Base-by-base conservation (phyloP, 1,140 invertebrate species). In the Cotesia chilonis region DNA sequence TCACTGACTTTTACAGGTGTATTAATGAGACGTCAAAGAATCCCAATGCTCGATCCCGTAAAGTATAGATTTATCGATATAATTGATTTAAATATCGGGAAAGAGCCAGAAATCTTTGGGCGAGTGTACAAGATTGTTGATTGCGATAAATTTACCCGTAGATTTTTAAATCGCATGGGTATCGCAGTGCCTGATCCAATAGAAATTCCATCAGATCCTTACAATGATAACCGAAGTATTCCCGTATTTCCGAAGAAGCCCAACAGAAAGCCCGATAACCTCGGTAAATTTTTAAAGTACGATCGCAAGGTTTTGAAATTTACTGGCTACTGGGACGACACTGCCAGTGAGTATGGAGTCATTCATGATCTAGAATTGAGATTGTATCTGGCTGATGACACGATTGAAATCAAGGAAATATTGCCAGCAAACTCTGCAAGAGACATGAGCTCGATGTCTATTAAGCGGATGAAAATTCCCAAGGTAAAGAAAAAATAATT, bases 241-340 rank as follows among this genome's bases (percentile, higher is more conserved):
- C 10, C 12, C 82, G 59, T 73, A 17, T 80, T 87, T 65, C 82
- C 89, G 1, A 88, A 87, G 68, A 92, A 91, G 76, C 90, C 90
- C 0, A 89, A 89, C 67, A 82, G 77, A 47, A 82, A 71, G 52
- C 72, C 81, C 1, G 85, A 91, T 77, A 85, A 89, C 37, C 89
- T 93, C 28, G 90, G 88, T 7, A 90, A 94, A 75, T 95, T 96
- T 84, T 81, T 95, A 12, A 90, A 92, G 77, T 91, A 92, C 78
- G 94, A 95, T 82, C 85, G 90, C 75, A 90, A 94, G 79, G 91
- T 96, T 54, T 85, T 95, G 36, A 90, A 94, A 76, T 98, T 98
- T 82, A 92, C 91, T 77, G 95, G 92, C 35, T 95, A 95, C 76
- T 98, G 96, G 96, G 95, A 98, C 81, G 95, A 98, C 81, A 88